phyloP scores from a whole-genome alignment of 1,140 invertebrate species.

The Uloborus diversus region DNA sequence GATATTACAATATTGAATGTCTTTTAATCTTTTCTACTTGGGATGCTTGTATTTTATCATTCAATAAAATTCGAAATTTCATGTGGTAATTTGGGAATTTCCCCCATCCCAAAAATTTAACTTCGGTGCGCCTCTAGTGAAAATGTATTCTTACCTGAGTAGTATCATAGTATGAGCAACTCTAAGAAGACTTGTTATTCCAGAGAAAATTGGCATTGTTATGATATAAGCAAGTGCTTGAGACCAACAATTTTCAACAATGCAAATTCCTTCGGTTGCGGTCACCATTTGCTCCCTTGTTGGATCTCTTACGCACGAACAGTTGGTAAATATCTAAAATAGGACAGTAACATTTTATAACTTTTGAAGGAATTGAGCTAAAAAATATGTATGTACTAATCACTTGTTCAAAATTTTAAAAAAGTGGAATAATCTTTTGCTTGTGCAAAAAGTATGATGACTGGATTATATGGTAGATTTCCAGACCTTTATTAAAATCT shows the following conservation, averaged over 20 bases:
- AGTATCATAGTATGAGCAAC: neutral
- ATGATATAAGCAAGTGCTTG: constrained; percentile 25
- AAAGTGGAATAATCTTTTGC: too few relatives aligned
- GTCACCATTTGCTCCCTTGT: neutral
- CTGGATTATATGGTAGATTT: too few relatives aligned
- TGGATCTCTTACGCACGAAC: constrained; percentile 5
- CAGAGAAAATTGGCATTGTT: neutral
- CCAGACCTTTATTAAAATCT: too few relatives aligned
- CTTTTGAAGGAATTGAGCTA: too few relatives aligned
- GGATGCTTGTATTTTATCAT: neutral
- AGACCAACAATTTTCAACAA: constrained; percentile 1
- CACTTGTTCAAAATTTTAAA: too few relatives aligned
- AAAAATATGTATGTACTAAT: too few relatives aligned
- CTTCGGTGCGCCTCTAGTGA: neutral
- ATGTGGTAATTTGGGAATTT: neutral
- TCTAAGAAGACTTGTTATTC: neutral
- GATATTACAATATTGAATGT: neutral
- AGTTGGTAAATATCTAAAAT: constrained; percentile 10
- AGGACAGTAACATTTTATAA: neutral
- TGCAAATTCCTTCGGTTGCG: neutral
- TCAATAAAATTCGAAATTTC: neutral
- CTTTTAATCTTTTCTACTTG: neutral
- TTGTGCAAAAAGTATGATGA: too few relatives aligned
- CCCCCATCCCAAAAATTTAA: neutral
- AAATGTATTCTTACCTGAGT: neutral